A percentile compares a stretch with the other conserved stretches of the same genome.
Evolutionary conservation across 2,797 vertebrate genomes (phyloP).

Genomic region (Lepidocolaptes lacrymiger): DNA sequence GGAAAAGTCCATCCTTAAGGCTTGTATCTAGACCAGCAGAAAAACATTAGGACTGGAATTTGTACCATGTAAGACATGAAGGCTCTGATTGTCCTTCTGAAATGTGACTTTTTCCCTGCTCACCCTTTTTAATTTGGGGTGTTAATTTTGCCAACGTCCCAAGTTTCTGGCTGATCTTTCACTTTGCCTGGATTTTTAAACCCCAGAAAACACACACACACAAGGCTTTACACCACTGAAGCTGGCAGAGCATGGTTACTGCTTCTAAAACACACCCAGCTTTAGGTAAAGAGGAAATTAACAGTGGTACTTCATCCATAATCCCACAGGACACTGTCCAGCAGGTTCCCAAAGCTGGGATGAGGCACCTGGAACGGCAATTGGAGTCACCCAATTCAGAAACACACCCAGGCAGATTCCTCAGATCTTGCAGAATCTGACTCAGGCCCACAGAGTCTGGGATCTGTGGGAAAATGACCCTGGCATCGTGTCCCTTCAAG

Average conservation of each 20-base stretch:
- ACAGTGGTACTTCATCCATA: neutral
- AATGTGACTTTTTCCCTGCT: neutral
- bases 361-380: neutral
- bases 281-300: neutral
- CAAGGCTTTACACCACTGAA: neutral
- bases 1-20: slow-evolving; percentile 98
- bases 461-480: neutral
- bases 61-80: neutral
- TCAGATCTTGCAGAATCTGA: neutral
- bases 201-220: neutral
- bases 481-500: fast-evolving
- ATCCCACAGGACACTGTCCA: neutral
- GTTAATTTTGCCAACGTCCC: neutral
- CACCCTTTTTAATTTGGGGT: neutral
- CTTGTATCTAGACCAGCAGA: slow-evolving; percentile 87
- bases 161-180: neutral
- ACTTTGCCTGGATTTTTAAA: neutral
- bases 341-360: neutral
- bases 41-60: neutral
- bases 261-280: neutral
- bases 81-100: neutral
- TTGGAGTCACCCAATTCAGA: neutral
- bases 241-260: fast-evolving
- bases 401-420: neutral
- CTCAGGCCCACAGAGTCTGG: neutral